Conservation (phyloP, 2,113 vertebrate species). For the Trogon melanurus region DNA sequence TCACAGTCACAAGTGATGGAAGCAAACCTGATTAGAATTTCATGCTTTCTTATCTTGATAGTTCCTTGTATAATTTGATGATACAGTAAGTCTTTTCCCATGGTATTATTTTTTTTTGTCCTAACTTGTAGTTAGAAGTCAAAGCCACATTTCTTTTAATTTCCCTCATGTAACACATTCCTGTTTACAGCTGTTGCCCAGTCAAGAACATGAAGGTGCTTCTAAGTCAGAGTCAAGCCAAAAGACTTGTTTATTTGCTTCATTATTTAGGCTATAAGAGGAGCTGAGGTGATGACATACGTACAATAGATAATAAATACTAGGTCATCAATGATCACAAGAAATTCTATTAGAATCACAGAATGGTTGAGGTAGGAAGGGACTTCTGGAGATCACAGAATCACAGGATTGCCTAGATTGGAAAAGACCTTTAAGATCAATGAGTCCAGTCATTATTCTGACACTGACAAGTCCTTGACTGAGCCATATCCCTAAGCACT, state of each 20-base stretch:
- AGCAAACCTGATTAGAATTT: background rate
- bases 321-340: background rate
- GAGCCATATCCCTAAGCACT: too few relatives aligned
- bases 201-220: background rate
- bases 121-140: background rate
- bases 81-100: background rate
- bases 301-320: background rate
- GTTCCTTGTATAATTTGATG: background rate
- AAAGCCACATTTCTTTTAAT: slow-evolving; percentile 10
- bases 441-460: too few relatives aligned
- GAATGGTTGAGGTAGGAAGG: background rate
- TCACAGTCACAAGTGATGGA: background rate
- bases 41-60: background rate
- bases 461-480: too few relatives aligned
- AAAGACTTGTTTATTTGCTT: background rate
- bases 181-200: slow-evolving; percentile 14
- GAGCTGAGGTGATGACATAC: background rate
- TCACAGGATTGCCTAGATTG: too few relatives aligned
- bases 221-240: background rate
- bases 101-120: background rate
- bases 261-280: slow-evolving; percentile 18
- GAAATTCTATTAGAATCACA: background rate
- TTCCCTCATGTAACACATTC: background rate
- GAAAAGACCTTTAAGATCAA: too few relatives aligned
- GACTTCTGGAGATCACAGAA: accelerated